Base-by-base conservation (phyloP, 2,113 vertebrate species). In the Clarias batrachus region DNA sequence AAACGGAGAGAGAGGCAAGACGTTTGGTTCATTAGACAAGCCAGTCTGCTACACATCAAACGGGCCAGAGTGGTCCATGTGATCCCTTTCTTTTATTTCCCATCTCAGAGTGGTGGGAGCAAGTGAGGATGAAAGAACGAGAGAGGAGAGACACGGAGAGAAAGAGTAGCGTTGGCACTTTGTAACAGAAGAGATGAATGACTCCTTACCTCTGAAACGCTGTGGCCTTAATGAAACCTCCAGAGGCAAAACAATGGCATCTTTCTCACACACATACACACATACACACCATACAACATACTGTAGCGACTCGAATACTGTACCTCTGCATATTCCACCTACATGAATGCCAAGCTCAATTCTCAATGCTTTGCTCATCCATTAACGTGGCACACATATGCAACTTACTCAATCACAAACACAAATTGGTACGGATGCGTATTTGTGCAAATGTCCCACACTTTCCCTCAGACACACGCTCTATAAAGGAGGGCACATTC, bases 191-290 rank as follows among this genome's bases (percentile, higher is more conserved):
- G 93, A 95, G 94, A 95, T 95, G 94, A 95, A 95, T 95, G 93
- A 94, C 94, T 95, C 94, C 93, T 94, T 95, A 94, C 93, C 94
- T 94, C 92, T 93, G 94, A 94, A 81, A 95, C 92, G 94, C 93
- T 92, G 91, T 92, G 93, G 88, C 93, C 92, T 94, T 95, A 95
- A 95, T 95, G 94, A 95, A 95, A 95, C 93, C 94, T 94, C 94
- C 94, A 95, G 94, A 93, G 94, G 93, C 92, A 93, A 95, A 95
- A 95, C 93, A 95, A 94, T 94, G 92, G 93, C 93, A 93, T 91
- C 92, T 92, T 91, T 77, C 86, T 66, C 54, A 62, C 85, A 79
- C 86, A 90, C 83, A 85, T 85, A 82, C 70, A 80, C 86, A 90
- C 85, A 88, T 78, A 70, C 83, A 84, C 48, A 84, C 66, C 84